Percentiles rank a stretch among this genome's conserved stretches.
These are phyloP conservation scores for Zaprionus lachaisei DNA, from an alignment of 1,140 invertebrate genomes.

Conservation along the genomic window DNA sequence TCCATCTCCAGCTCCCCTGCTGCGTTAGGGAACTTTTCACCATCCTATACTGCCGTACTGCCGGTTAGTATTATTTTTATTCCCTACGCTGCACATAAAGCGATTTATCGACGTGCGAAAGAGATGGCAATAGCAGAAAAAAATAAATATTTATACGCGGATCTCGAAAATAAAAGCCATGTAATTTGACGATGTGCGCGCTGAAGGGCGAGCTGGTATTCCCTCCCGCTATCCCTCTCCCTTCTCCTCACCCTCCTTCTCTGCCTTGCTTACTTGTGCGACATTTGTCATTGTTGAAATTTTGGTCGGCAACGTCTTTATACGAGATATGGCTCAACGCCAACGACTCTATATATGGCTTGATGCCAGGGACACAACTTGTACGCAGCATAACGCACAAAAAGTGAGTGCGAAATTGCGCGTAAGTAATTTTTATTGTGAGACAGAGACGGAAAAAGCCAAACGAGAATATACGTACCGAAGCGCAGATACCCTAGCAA, in stretches of 20 bases:
- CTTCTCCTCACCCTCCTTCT: not conserved
- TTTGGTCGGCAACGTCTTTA: conserved; percentile 67
- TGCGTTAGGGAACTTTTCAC: conserved; percentile 24
- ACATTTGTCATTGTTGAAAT: conserved; percentile 73
- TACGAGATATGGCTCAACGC: conserved; percentile 20
- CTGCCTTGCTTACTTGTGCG: conserved; percentile 9
- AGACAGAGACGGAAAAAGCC: conserved; percentile 13
- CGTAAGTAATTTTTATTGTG: conserved; percentile 75
- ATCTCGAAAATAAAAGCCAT: conserved; percentile 70
- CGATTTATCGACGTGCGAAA: conserved; percentile 64
- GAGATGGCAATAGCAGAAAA: conserved; percentile 13
- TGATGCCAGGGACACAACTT: conserved; percentile 56
- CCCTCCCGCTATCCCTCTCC: not conserved
- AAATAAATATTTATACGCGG: conserved; percentile 65
- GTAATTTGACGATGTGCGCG: conserved; percentile 64
- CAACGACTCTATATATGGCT: conserved; percentile 30
- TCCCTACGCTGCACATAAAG: conserved; percentile 49
- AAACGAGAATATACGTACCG: not conserved
- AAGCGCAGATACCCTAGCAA: not conserved
- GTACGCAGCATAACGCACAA: conserved; percentile 62
- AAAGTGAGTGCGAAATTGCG: conserved; percentile 75
- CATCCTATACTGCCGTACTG: conserved; percentile 24
- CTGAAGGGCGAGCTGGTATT: conserved; percentile 2
- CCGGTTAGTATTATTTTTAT: conserved; percentile 50
- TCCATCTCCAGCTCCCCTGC: not conserved